Evolutionary conservation across 2,797 vertebrate genomes (phyloP), one percentile per base, ranked within the genome.

Genomic region (Enteromius paludinosus): DNA sequence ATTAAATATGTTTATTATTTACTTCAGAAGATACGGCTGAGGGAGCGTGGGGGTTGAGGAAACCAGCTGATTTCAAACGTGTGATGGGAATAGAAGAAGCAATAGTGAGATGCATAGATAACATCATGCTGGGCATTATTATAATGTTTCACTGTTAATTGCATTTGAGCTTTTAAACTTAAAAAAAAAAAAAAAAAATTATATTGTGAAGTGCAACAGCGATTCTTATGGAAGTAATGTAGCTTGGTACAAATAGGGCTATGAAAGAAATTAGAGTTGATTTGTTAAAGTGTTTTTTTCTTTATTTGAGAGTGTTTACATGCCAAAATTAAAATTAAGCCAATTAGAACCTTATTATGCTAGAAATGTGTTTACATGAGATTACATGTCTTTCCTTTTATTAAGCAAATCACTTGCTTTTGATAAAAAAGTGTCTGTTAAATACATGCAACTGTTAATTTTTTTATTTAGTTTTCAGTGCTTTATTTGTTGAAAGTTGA

Each of bases 1-100:
- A 94, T 93, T 94, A 92, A 94, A 93, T 79, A 86, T 90, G 90
- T 94, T 94, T 91, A 92, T 94, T 93, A 93, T 94, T 93, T 94
- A 94, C 93, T 93, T 89, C 81, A 56, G 69, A 73, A 83, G 85
- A 85, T 72, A 18, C 76, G 59, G 89, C 68, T 66, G 82, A 38
- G 70, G 68, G 83, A 81, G 23, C 79, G 35, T 70, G 82, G 70
- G 66, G 71, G 69, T 86, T 85, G 71, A 86, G 89, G 86, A 15
- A 82, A 79, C 80, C 88, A 52, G 62, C 83, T 86, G 85, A 78
- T 77, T 87, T 77, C 69, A 70, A 45, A 83, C 62, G 85, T 86
- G 70, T 72, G 79, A 85, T 66, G 79, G 85, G 17, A 78, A 78
- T 81, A 35, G 78, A 78, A 80, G 56, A 69, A 59, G 75, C 64